Percentiles rank a stretch among this genome's conserved stretches.
Evolutionary conservation across 53 echinoderm and acorn worm genomes (phyloP).

Genomic region (Temnopleurus reevesii): DNA sequence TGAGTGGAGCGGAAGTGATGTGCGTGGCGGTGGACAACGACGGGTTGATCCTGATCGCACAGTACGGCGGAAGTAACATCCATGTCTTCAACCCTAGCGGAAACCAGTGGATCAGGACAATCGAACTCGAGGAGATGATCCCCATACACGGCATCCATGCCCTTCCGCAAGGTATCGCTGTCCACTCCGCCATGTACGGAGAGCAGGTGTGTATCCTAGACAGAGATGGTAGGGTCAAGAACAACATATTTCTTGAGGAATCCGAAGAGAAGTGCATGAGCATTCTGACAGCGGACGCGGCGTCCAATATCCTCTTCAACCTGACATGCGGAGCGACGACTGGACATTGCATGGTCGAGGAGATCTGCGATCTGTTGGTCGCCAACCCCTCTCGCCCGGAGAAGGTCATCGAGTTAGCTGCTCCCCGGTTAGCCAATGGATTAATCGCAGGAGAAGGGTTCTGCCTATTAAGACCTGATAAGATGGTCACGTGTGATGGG

Average conservation of each 20-base stretch:
- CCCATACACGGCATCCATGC: slow-evolving; percentile 43
- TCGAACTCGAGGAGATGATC: slow-evolving; percentile 24
- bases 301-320: slow-evolving; percentile 17
- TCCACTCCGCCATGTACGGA: slow-evolving; percentile 46
- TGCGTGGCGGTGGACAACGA: slow-evolving; percentile 33
- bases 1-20: background rate
- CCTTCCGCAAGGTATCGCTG: slow-evolving; percentile 12
- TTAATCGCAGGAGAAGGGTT: slow-evolving; percentile 11
- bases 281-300: background rate
- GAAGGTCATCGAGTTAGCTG: slow-evolving; percentile 37
- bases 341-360: slow-evolving; percentile 15
- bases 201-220: slow-evolving; percentile 47
- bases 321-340: background rate
- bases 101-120: background rate
- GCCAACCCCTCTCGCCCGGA: background rate
- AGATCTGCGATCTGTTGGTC: background rate
- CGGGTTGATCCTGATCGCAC: background rate
- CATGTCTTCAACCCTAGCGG: slow-evolving; percentile 27
- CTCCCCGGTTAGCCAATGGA: slow-evolving; percentile 29
- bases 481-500: slow-evolving; percentile 42
- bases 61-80: slow-evolving; percentile 36
- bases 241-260: slow-evolving; percentile 21
- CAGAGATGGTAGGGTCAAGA: slow-evolving; percentile 7
- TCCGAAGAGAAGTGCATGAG: slow-evolving; percentile 48
- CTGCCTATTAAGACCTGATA: background rate